phyloP scores from a whole-genome alignment of 2,888 invertebrate species.

The Pseudanteris insignis region DNA sequence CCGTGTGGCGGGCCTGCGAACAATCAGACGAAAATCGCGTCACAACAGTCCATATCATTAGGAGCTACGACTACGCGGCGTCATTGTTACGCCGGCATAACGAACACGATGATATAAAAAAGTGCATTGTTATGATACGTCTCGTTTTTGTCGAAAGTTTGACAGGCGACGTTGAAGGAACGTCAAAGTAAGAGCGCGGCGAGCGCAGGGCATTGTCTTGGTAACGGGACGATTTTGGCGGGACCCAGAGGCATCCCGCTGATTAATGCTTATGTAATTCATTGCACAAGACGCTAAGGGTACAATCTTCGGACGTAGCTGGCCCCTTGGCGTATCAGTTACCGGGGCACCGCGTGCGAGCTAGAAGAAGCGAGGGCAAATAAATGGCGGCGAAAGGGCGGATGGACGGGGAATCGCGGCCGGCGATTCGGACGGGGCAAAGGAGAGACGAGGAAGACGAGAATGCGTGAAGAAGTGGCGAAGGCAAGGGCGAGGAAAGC shows the following conservation, averaged over 20 bases:
- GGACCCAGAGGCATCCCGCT: constrained; percentile 52
- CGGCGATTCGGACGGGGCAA: too few species aligned
- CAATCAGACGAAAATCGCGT: too few species aligned
- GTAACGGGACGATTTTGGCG: constrained; percentile 49
- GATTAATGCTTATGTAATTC: constrained; percentile 65
- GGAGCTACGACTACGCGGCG: constrained; percentile 24
- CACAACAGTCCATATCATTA: constrained; percentile 23
- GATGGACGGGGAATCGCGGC: too few species aligned
- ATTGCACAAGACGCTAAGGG: constrained; percentile 60
- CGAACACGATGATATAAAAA: constrained; percentile 32
- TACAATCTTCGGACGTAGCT: constrained; percentile 56
- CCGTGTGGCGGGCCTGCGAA: too few species aligned
- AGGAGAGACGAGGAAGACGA: neutral
- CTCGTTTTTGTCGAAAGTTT: constrained; percentile 25
- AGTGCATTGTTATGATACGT: constrained; percentile 36
- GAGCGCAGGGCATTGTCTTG: constrained; percentile 45
- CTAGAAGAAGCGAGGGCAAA: neutral
- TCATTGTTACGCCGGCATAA: constrained; percentile 25
- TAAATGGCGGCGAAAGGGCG: too few species aligned
- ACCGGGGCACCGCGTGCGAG: constrained; percentile 38
- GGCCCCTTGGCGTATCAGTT: constrained; percentile 53
- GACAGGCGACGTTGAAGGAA: constrained; percentile 43
- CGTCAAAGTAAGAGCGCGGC: constrained; percentile 41
- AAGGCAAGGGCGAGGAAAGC: constrained; percentile 31
- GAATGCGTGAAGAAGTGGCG: constrained; percentile 32